Base-by-base conservation (phyloP, 2,888 invertebrate species). In the Xanthorhoe spadicearia region DNA sequence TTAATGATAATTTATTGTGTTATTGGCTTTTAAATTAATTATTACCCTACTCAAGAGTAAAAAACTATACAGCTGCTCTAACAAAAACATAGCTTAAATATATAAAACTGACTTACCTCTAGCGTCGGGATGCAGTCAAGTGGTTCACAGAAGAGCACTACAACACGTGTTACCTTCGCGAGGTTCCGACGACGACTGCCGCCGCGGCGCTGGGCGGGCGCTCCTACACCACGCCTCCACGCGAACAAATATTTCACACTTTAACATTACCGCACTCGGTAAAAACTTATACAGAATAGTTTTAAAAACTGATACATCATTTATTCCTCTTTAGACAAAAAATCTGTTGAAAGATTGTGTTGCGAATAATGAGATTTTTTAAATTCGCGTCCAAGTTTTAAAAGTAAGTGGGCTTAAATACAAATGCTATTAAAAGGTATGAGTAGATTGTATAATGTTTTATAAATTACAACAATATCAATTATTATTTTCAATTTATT, bases 121-220 rank as follows among this genome's bases (percentile, higher is more conserved):
- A 19, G 68, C 60, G 61, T 51, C 53, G 50, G 65, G 17, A 18
- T 43, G 64, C 59, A 68, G 59, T 60, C 66, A 63, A 59, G 23
- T 23, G 13, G 17, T 46, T 53, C 67, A 63, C 69, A 46, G 55
- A 65, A 50, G 50, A 35, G 48, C 60, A 67, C 68, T 23, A 10
- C 61, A 43, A 32, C 46, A 72, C 84, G 83, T 77, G 74, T 66
- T 66, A 32, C 66, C 74, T 53, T 52, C 79, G 81, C 78, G 79
- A 72, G 77, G 75, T 72, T 55, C 54, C 49, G 72, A 64, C 64
- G 70, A 61, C 63, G 79, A 89, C 89, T 88, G 85, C 82, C 78
- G 80, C 53, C 79, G 80, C 74, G 69, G 72, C 70, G 79, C 82
- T 87, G 90, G 91, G 90, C 90, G 90, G 91, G 81, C 79, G 78